Evolutionary conservation across 2,797 vertebrate genomes (phyloP).

Genomic region (Urophycis tenuis): DNA sequence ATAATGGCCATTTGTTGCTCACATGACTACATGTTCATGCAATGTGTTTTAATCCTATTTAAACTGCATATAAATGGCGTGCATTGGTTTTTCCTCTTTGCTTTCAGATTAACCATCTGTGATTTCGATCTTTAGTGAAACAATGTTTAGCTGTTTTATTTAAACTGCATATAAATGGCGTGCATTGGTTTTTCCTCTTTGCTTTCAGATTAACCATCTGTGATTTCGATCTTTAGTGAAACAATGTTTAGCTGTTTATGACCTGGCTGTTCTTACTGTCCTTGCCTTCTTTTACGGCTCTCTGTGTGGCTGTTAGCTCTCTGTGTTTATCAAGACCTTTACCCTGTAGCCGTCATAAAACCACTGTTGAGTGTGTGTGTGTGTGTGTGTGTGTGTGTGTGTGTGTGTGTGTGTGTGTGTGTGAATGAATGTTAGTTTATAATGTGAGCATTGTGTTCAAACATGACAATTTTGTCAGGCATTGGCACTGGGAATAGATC

Average conservation of each 20-base stretch:
- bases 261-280: not conserved
- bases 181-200: not conserved
- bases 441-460: not conserved
- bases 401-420: not conserved
- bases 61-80: not conserved
- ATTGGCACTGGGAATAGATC: not conserved
- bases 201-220: not conserved
- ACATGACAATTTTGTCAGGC: not conserved
- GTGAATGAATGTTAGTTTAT: not conserved
- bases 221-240: not conserved
- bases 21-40: too few species aligned
- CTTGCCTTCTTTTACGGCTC: not conserved
- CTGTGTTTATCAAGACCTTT: constrained; percentile 19
- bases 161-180: not conserved
- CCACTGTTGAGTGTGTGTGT: not conserved
- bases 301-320: not conserved
- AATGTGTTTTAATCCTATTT: too few species aligned
- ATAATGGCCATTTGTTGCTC: too few species aligned
- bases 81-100: not conserved
- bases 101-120: not conserved
- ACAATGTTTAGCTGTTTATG: not conserved
- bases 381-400: not conserved
- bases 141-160: not conserved
- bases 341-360: constrained; percentile 2
- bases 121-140: not conserved